A percentile compares a stretch with the other conserved stretches of the same genome.
Conservation (phyloP, 2,797 vertebrate species). For the Paguma larvata region DNA sequence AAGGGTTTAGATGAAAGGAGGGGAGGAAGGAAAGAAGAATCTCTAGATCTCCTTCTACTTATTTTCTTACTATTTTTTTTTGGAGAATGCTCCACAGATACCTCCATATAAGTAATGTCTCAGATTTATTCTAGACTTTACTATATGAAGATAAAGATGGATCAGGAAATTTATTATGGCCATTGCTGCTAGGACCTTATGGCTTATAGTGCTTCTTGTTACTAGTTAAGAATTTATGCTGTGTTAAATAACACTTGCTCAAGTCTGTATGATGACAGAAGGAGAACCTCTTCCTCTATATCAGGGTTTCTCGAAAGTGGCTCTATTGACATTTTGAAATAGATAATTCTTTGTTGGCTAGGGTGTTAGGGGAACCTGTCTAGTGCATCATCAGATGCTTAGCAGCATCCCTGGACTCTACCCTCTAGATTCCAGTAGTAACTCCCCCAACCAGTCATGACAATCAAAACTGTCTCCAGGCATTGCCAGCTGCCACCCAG, state of each 20-base stretch:
- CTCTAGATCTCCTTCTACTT: neutral
- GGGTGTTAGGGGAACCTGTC: accelerated
- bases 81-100: neutral
- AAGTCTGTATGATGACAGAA: neutral
- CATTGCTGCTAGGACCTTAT: neutral
- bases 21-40: neutral
- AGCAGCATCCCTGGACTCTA: neutral
- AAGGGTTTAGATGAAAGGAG: neutral
- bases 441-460: neutral
- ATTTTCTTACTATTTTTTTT: slow-evolving; percentile 3
- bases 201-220: neutral
- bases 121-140: neutral
- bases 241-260: neutral
- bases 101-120: neutral
- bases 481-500: neutral
- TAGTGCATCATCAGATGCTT: neutral
- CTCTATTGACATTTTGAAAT: neutral
- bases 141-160: neutral
- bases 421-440: neutral
- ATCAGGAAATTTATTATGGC: neutral
- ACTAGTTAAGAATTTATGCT: neutral
- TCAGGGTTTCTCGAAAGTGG: neutral
- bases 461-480: neutral
- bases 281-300: neutral
- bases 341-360: neutral